Evolutionary conservation across 2,113 vertebrate genomes (phyloP).

Genomic region (Chamaetylas fuelleborni): DNA sequence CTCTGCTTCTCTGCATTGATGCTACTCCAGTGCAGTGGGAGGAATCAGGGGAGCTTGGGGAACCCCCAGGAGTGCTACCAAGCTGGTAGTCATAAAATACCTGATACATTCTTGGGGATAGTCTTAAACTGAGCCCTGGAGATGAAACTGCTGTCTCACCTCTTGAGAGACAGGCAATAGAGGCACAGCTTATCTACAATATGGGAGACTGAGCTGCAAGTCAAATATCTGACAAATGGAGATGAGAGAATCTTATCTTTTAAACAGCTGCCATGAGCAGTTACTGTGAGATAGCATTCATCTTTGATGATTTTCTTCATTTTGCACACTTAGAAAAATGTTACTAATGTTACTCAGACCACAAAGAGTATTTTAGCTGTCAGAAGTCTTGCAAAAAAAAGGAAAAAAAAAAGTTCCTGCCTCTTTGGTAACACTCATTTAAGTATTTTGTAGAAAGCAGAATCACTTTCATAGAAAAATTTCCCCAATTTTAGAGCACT

Average conservation of each 20-base stretch:
- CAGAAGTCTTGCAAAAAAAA: not conserved
- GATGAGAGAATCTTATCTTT: not conserved
- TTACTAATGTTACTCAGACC: not conserved
- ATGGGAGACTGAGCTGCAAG: not conserved
- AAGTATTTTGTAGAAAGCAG: not conserved
- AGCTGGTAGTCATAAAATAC: not conserved
- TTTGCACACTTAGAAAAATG: not conserved
- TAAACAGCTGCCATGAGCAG: not conserved
- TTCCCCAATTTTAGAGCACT: not conserved
- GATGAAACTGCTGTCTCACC: not conserved
- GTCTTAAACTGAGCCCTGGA: not conserved
- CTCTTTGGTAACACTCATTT: not conserved
- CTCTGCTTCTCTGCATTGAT: not conserved
- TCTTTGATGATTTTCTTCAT: not conserved
- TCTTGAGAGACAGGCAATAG: not conserved
- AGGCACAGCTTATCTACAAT: not conserved
- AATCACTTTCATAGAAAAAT: not conserved
- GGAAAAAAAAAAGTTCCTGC: not conserved
- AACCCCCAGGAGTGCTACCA: not conserved
- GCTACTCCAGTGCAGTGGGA: not conserved
- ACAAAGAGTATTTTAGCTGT: not conserved
- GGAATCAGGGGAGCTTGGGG: not conserved
- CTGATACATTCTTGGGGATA: not conserved
- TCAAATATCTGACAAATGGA: not conserved
- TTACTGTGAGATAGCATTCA: not conserved